phyloP scores from a whole-genome alignment of 2,888 invertebrate genomes.

The Tachina fera region DNA sequence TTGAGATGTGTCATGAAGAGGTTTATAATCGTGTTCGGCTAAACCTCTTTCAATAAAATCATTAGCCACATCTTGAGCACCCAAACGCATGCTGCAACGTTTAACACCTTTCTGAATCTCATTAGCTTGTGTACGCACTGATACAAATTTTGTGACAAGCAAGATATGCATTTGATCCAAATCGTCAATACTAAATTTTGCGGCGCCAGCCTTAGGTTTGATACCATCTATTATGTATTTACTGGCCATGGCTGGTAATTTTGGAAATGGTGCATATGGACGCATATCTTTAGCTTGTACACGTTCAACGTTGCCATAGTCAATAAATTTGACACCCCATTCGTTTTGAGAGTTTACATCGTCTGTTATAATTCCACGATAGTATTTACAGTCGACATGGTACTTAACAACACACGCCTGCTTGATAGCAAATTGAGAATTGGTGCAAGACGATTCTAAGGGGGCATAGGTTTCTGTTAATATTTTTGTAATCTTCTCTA shows the following conservation, averaged over 20 bases:
- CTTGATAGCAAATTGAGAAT: conserved; percentile 59
- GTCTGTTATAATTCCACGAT: conserved; percentile 90
- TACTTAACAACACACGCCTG: conserved; percentile 85
- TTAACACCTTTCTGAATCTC: conserved; percentile 74
- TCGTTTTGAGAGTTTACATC: conserved; percentile 71
- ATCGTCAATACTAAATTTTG: conserved; percentile 84
- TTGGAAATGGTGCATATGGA: conserved; percentile 85
- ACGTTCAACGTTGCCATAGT: conserved; percentile 91
- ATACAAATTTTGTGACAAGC: conserved; percentile 85
- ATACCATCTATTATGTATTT: conserved; percentile 85
- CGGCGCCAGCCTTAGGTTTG: conserved; percentile 79
- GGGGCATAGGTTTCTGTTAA: conserved; percentile 78
- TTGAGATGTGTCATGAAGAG: not conserved
- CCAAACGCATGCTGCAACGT: conserved; percentile 76
- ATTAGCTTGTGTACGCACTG: conserved; percentile 82
- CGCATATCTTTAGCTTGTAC: conserved; percentile 85
- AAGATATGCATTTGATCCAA: conserved; percentile 86
- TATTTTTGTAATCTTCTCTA: conserved; percentile 84
- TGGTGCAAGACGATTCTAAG: conserved; percentile 78
- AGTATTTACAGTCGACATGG: conserved; percentile 87
- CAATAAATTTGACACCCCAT: conserved; percentile 88
- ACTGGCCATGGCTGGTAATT: conserved; percentile 87
- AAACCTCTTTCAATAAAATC: conserved; percentile 74
- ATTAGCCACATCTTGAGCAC: conserved; percentile 75
- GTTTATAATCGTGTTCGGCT: conserved; percentile 51